phyloP scores from a whole-genome alignment of 1,140 invertebrate species.

The Acyrthosiphon pisum region DNA sequence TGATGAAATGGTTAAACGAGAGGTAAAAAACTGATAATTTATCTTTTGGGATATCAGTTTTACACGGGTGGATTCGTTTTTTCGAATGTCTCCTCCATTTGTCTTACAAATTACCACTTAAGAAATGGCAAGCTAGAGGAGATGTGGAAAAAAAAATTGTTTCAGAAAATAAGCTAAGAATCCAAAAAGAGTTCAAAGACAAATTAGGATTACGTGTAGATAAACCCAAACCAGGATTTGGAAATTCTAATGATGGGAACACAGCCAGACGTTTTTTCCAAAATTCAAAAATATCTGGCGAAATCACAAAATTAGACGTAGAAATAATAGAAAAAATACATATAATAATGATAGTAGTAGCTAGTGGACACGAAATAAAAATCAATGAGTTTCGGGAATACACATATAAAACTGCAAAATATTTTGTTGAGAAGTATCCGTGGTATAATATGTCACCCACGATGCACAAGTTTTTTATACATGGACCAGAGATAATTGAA shows the following conservation, averaged over 20 bases:
- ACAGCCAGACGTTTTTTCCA: slow-evolving; percentile 57
- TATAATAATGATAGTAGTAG: slow-evolving; percentile 61
- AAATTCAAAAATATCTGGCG: no score
- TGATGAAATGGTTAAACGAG: not conserved
- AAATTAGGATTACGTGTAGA: slow-evolving; percentile 59
- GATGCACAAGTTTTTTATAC: slow-evolving; percentile 62
- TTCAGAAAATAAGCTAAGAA: not conserved
- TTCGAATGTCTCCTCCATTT: slow-evolving; percentile 23
- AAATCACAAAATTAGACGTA: slow-evolving; percentile 56
- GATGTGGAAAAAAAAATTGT: slow-evolving; percentile 6
- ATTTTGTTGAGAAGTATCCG: slow-evolving; percentile 59
- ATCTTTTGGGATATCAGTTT: slow-evolving; percentile 13
- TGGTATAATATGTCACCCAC: slow-evolving; percentile 60
- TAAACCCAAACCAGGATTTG: slow-evolving; percentile 60
- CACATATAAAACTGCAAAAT: slow-evolving; percentile 59
- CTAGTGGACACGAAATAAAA: slow-evolving; percentile 61
- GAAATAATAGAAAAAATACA: slow-evolving; percentile 62
- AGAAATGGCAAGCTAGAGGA: not conserved
- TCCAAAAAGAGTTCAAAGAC: slow-evolving; percentile 22
- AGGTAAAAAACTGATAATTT: not conserved
- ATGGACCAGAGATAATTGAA: slow-evolving; percentile 61
- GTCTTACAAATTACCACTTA: not conserved
- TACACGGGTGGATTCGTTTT: slow-evolving; percentile 26
- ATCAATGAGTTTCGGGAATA: slow-evolving; percentile 59
- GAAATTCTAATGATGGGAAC: slow-evolving; percentile 63